Percentiles rank a stretch among this genome's conserved stretches.
These are phyloP conservation scores for Onchidella celtica DNA, from an alignment of 2,888 invertebrate species.

Conservation along the genomic window DNA sequence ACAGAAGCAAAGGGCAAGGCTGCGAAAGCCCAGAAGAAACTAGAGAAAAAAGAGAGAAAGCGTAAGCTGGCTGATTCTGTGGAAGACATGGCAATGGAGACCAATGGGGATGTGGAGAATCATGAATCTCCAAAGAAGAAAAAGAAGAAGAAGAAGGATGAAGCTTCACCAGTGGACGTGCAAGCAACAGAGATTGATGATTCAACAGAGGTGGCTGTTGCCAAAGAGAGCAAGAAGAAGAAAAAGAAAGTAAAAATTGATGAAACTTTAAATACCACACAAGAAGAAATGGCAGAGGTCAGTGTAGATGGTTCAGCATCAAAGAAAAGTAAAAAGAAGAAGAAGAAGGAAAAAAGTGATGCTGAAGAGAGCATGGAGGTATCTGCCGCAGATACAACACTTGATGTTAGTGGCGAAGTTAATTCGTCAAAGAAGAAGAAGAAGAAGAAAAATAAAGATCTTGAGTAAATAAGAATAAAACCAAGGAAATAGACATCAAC, in stretches of 20 bases:
- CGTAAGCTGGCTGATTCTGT: conserved; percentile 49
- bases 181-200: conserved; percentile 12
- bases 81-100: background rate
- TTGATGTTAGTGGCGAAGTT: conserved; percentile 24
- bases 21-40: conserved; percentile 55
- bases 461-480: conserved; percentile 35
- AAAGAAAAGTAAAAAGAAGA: conserved; percentile 59
- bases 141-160: conserved; percentile 60
- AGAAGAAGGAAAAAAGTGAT: conserved; percentile 57
- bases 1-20: conserved; percentile 59
- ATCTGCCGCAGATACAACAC: conserved; percentile 25
- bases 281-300: conserved; percentile 56
- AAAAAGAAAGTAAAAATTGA: conserved; percentile 56
- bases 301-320: conserved; percentile 53
- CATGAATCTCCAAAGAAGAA: conserved; percentile 57
- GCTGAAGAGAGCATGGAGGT: conserved; percentile 48
- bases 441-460: conserved; percentile 50
- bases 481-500: too few species aligned
- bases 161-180: background rate
- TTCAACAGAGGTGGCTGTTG: conserved; percentile 26
- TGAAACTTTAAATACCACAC: conserved; percentile 56
- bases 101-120: conserved; percentile 29
- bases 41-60: conserved; percentile 65
- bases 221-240: conserved; percentile 58
- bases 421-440: conserved; percentile 51